phyloP scores from a whole-genome alignment of 2,888 invertebrate species.

The Pecten maximus region DNA sequence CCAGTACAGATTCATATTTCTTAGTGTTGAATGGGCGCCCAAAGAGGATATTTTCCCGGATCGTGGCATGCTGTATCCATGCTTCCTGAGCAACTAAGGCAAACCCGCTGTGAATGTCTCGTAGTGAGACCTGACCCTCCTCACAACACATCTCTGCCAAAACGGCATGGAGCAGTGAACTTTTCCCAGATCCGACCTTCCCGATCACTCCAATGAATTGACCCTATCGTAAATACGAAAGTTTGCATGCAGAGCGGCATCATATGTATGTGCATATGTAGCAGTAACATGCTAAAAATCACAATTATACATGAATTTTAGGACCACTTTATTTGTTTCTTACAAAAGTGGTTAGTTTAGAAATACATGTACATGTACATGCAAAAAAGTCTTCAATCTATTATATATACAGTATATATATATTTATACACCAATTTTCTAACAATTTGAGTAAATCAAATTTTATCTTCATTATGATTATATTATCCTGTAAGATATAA shows the following conservation, averaged over 20 bases:
- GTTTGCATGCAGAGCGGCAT: not conserved
- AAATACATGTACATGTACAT: no score
- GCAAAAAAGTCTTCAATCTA: no score
- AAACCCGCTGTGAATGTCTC: constrained; percentile 84
- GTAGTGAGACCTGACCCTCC: constrained; percentile 86
- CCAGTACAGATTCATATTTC: constrained; percentile 90
- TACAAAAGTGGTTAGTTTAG: no score
- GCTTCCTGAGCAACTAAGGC: constrained; percentile 90
- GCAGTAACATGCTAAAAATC: not conserved
- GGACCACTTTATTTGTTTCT: no score
- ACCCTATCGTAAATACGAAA: constrained; percentile 71
- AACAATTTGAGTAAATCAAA: no score
- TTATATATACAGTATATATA: no score
- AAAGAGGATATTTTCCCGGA: constrained; percentile 96
- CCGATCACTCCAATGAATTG: constrained; percentile 91
- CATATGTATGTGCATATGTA: not conserved
- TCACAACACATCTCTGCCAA: constrained; percentile 91
- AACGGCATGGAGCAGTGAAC: constrained; percentile 91
- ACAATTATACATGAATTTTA: not conserved
- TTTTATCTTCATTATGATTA: no score
- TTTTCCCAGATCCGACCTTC: constrained; percentile 95
- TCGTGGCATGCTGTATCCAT: constrained; percentile 95
- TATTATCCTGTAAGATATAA: no score
- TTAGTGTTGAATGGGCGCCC: constrained; percentile 91
- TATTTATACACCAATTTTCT: no score